These are phyloP conservation scores for Notarius quadriscutis DNA, from an alignment of 2,113 vertebrate genomes.

Conservation along the genomic window DNA sequence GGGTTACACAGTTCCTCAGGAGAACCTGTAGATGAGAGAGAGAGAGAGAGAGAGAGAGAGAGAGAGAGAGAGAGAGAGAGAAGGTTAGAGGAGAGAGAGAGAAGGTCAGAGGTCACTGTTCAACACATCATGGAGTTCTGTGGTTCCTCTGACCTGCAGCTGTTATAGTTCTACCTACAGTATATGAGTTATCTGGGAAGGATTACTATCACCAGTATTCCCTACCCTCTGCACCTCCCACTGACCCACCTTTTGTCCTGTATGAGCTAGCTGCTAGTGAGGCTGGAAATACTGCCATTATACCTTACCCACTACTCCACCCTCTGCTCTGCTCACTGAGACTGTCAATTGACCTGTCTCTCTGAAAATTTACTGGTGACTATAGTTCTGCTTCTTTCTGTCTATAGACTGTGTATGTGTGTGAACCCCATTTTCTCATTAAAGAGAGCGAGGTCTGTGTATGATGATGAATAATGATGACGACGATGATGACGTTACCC, in stretches of 20 bases:
- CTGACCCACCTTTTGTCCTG: background rate
- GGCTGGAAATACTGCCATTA: background rate
- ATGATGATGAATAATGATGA: background rate
- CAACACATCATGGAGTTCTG: background rate
- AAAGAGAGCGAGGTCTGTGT: background rate
- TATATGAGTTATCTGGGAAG: background rate
- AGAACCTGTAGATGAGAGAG: background rate
- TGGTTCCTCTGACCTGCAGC: background rate
- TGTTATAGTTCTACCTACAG: background rate
- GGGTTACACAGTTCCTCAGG: background rate
- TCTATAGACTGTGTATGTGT: background rate
- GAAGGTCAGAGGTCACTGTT: background rate
- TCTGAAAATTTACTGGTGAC: background rate
- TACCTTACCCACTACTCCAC: background rate
- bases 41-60: background rate
- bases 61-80: background rate
- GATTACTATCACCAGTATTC: background rate
- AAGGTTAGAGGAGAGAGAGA: background rate
- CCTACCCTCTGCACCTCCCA: background rate
- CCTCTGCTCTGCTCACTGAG: background rate
- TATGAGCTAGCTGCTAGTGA: background rate
- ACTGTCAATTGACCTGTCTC: background rate
- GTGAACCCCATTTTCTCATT: background rate
- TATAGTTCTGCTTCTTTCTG: background rate
- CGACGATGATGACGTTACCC: constrained; percentile 4